Conservation (phyloP, 2,888 invertebrate species). For the Dryocosmus kuriphilus region DNA sequence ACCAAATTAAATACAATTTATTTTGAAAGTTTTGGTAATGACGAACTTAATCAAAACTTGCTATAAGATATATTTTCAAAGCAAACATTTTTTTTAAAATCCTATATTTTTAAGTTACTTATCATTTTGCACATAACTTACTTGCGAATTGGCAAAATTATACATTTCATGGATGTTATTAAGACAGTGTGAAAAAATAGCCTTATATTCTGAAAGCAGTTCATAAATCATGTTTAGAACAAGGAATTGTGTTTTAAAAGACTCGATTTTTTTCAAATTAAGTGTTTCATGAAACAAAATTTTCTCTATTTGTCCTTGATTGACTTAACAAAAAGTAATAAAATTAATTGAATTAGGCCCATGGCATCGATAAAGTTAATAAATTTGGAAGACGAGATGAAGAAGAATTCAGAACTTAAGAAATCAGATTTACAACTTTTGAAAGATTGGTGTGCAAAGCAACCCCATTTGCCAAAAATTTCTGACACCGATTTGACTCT, state of each 20-base stretch:
- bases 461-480: constrained; percentile 83
- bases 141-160: neutral
- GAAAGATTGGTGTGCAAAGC: constrained; percentile 83
- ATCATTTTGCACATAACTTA: too few species aligned
- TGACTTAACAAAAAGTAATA: neutral
- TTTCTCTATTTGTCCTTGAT: neutral
- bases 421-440: constrained; percentile 82
- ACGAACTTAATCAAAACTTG: too few species aligned
- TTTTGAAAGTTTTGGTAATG: too few species aligned
- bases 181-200: too few species aligned
- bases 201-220: too few species aligned
- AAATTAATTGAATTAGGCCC: neutral
- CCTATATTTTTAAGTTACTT: too few species aligned
- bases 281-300: neutral
- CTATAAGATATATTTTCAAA: too few species aligned
- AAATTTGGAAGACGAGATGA: constrained; percentile 80
- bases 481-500: constrained; percentile 82
- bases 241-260: neutral
- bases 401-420: constrained; percentile 81
- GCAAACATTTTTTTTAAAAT: too few species aligned
- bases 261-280: neutral
- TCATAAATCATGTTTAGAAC: neutral
- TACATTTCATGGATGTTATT: neutral
- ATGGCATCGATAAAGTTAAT: constrained; percentile 43
- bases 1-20: too few species aligned